Evolutionary conservation across 2,888 invertebrate genomes (phyloP).

Genomic region (Sclerodermus sp.): DNA sequence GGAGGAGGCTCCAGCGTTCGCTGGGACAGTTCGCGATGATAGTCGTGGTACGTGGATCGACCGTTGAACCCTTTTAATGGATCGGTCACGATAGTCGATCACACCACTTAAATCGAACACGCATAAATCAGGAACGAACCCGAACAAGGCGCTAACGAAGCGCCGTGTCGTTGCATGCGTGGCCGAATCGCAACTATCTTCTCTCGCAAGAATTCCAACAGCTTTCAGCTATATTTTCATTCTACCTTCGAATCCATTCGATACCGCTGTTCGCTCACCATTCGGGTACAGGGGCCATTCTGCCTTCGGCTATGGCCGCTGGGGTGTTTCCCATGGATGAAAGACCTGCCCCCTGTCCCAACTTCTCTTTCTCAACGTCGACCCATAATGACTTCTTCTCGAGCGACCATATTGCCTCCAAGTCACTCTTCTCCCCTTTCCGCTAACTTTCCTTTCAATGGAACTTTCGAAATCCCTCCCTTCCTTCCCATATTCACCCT

Average conservation of each 20-base stretch:
- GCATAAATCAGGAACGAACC: constrained; percentile 35
- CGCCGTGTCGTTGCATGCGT: constrained; percentile 42
- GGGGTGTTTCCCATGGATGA: constrained; percentile 50
- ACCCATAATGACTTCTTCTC: constrained; percentile 30
- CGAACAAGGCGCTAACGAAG: constrained; percentile 43
- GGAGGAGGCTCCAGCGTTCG: not conserved
- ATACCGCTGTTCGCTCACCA: constrained; percentile 3
- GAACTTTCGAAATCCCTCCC: not conserved
- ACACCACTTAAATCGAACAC: constrained; percentile 41
- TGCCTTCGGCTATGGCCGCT: constrained; percentile 51
- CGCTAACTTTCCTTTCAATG: constrained; percentile 10
- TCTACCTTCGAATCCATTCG: constrained; percentile 16
- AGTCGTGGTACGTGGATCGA: constrained; percentile 12
- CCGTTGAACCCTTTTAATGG: constrained; percentile 30
- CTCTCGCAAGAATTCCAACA: constrained; percentile 22
- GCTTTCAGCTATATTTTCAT: constrained; percentile 37
- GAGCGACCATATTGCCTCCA: constrained; percentile 29
- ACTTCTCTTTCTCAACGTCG: constrained; percentile 17
- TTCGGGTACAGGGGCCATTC: constrained; percentile 42
- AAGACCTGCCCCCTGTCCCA: constrained; percentile 47
- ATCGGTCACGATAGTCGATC: constrained; percentile 40
- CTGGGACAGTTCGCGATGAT: not conserved
- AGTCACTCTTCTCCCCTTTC: constrained; percentile 14
- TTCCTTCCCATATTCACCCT: constrained; percentile 12
- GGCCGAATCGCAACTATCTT: constrained; percentile 44